Evolutionary conservation across 2,797 vertebrate species (phyloP).

Genomic region (Scyliorhinus canicula): DNA sequence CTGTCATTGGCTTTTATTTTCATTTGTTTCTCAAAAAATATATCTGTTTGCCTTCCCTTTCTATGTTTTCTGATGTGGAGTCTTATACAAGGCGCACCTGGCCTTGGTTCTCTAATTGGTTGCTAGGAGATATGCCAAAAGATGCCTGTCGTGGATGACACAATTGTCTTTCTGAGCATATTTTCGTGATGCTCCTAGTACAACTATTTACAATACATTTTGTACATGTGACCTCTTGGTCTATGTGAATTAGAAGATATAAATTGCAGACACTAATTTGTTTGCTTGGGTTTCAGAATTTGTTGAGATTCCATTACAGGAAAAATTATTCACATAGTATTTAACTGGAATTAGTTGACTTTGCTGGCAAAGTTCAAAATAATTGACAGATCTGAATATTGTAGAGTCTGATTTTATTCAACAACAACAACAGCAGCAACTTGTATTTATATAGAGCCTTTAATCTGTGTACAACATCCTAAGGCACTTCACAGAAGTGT

Average conservation of each 20-base stretch:
- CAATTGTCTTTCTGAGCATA: background rate
- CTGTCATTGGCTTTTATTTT: background rate
- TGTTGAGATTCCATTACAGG: background rate
- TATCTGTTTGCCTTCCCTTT: too few relatives aligned
- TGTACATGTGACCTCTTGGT: too few relatives aligned
- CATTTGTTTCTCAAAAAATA: background rate
- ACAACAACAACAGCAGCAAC: background rate
- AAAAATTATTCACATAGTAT: background rate
- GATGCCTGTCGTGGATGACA: background rate
- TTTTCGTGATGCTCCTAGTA: background rate
- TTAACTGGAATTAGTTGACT: conserved; percentile 8
- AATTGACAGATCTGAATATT: background rate
- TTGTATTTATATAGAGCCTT: background rate
- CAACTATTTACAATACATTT: background rate
- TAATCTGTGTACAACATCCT: background rate
- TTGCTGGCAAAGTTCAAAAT: background rate
- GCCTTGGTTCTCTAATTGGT: background rate
- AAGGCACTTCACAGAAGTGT: background rate
- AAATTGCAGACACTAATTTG: background rate
- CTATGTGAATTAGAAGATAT: background rate
- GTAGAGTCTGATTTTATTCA: background rate
- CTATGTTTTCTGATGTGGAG: background rate
- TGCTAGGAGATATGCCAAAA: background rate
- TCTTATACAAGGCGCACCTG: background rate
- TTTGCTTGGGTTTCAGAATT: background rate